Evolutionary conservation across 1,140 invertebrate species (phyloP).

Genomic region (Laodelphax striatellus): DNA sequence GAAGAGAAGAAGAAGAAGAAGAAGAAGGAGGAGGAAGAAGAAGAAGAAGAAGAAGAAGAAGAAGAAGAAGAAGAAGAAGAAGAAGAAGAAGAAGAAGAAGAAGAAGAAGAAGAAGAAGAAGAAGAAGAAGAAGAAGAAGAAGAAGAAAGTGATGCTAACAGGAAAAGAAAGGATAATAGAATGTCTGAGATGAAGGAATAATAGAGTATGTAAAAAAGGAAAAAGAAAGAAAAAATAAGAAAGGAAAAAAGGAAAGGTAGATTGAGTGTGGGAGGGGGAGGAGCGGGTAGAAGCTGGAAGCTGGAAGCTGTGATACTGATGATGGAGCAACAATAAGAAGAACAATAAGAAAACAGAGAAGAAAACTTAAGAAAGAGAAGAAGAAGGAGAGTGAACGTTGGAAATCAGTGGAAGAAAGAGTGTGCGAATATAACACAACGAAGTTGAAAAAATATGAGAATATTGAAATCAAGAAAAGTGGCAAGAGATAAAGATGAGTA

Average conservation of each 20-base stretch:
- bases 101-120: slow-evolving; percentile 8
- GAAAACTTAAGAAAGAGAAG: too few species aligned
- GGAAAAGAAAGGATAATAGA: not conserved
- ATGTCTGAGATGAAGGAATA: too few species aligned
- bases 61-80: not conserved
- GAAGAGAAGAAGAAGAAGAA: not conserved
- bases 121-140: slow-evolving; percentile 6
- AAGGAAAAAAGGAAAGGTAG: not conserved
- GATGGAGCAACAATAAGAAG: too few species aligned
- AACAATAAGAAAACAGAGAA: too few species aligned
- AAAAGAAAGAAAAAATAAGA: not conserved
- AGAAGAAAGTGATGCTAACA: not conserved
- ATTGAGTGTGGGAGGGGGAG: not conserved
- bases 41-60: not conserved
- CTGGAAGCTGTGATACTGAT: too few species aligned
- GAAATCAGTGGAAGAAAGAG: not conserved
- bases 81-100: not conserved
- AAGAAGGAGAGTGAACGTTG: not conserved
- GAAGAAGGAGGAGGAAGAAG: not conserved
- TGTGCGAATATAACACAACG: too few species aligned
- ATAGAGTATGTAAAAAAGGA: too few species aligned
- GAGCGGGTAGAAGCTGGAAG: not conserved
- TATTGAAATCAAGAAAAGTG: too few species aligned
- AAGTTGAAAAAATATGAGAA: too few species aligned
- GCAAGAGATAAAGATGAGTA: too few species aligned